Conservation (phyloP, 2,888 invertebrate species). For the Ligdia adustata region DNA sequence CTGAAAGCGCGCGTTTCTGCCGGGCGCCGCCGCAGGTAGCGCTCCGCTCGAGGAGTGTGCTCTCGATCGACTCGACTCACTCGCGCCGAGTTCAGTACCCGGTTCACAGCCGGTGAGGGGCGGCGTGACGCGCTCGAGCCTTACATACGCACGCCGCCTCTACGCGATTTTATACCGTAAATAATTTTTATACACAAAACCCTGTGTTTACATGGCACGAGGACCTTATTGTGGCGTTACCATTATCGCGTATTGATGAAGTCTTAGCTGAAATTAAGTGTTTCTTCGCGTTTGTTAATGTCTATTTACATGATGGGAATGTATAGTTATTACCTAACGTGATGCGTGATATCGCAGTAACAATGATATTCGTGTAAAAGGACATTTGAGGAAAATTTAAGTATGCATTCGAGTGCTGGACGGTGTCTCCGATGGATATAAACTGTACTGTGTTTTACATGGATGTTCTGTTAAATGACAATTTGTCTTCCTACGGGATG, state of each 20-base stretch:
- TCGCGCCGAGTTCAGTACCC: conserved; percentile 74
- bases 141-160: conserved; percentile 74
- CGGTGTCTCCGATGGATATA: conserved; percentile 48
- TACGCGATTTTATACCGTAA: conserved; percentile 75
- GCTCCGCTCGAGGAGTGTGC: conserved; percentile 54
- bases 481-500: conserved; percentile 49
- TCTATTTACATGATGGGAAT: conserved; percentile 54
- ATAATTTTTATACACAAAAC: conserved; percentile 67
- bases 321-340: conserved; percentile 40
- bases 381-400: conserved; percentile 25
- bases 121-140: conserved; percentile 62
- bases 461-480: conserved; percentile 49
- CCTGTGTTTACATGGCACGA: conserved; percentile 49
- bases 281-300: conserved; percentile 60
- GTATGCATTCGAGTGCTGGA: conserved; percentile 24
- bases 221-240: conserved; percentile 45
- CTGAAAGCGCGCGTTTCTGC: conserved; percentile 62
- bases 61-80: conserved; percentile 52
- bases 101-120: conserved; percentile 81
- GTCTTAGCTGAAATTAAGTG: conserved; percentile 44
- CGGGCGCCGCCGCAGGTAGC: conserved; percentile 51
- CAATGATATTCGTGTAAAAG: conserved; percentile 33
- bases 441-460: conserved; percentile 51
- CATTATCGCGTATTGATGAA: conserved; percentile 19
- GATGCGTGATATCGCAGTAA: conserved; percentile 39